Evolutionary conservation across 2,888 invertebrate genomes (phyloP), one percentile per base, ranked within the genome.

Genomic region (Neoscelio sp.): DNA sequence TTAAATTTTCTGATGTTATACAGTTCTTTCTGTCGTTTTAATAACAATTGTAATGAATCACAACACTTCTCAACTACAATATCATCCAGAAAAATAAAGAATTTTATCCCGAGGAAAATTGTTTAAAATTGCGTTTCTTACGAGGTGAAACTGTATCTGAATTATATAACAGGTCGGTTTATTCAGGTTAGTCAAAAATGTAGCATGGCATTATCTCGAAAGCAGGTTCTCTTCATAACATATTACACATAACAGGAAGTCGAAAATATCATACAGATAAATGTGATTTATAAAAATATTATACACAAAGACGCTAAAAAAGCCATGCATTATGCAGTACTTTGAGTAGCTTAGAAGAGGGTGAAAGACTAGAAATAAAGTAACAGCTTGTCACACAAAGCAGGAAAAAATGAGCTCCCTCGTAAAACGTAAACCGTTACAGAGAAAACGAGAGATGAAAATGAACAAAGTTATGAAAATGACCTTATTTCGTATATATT

Each of bases 221-320:
- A 28, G 12, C 23, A 7, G 42, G 48, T 54, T 13, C n/a, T 26
- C 35, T 26, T 52, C 38, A 10, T 50, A 50, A 65, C 58, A 50
- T 67, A 52, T 75, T 60, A 75, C 18, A 18, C 42, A 33, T 60
- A 74, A 74, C 58, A 38, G 12, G 20, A 74, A 58, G 74, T 67
- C 52, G 35, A 65, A 52, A 56, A 40, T 65, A 44, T 60, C 50
- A 26, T 50, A 30, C 42, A 52, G 67, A 65, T 75, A 75, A 67
- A 58, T 65, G 52, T 75, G 65, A 75, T 67, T 75, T 75, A 75
- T 58, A 67, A 75, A 75, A 75, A 75, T 67, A 46, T 75, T 67
- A 67, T 67, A 60, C 74, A 48, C 52, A 65, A 33, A 30, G 52
- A 67, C 35, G 13, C 17, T 50, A 65, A 73, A 75, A 75, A 67